A percentile compares a stretch with the other conserved stretches of the same genome.
Evolutionary conservation across 1,140 invertebrate species (phyloP).

Genomic region (Ridgeia piscesae): DNA sequence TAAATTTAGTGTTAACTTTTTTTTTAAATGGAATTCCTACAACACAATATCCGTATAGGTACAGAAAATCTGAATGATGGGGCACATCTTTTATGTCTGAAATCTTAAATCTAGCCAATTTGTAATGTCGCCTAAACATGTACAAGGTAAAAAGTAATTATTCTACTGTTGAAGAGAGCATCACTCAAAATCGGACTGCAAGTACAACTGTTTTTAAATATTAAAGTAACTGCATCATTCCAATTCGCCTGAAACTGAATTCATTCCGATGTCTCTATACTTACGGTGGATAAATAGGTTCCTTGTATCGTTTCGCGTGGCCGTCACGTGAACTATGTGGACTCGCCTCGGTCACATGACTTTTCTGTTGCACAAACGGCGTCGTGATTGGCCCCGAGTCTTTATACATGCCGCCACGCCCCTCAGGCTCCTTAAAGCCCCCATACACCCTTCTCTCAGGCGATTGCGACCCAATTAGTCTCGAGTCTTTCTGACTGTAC

Average conservation of each 20-base stretch:
- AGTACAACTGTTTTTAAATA: neutral
- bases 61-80: no score
- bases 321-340: neutral
- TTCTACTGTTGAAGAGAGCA: neutral
- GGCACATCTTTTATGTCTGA: no score
- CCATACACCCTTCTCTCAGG: neutral
- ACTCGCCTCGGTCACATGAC: neutral
- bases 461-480: neutral
- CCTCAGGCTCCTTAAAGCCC: neutral
- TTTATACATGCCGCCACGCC: neutral
- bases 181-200: neutral
- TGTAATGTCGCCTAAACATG: no score
- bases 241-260: no score
- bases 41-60: no score
- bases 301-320: neutral
- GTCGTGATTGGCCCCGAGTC: neutral
- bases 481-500: neutral
- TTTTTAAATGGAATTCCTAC: no score
- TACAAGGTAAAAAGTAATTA: neutral
- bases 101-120: no score
- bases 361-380: neutral
- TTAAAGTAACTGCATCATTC: neutral
- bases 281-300: slow-evolving; percentile 5
- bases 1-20: no score
- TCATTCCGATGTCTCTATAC: neutral